Base-by-base conservation (phyloP, 2,888 invertebrate genomes). In the Empis stercorea region DNA sequence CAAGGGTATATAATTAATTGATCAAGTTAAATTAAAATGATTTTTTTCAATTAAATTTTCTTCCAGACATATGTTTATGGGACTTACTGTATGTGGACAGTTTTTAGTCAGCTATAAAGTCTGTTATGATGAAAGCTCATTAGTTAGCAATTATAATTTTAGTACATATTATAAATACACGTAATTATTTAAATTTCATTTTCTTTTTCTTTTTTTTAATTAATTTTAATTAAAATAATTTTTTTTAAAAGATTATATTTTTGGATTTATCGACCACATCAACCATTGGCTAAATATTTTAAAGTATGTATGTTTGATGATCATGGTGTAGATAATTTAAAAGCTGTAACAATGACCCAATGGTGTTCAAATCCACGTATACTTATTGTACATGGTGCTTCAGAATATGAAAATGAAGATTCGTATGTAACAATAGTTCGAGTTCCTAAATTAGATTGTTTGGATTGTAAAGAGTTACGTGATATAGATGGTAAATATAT, bases 51-150 rank as follows among this genome's bases (percentile, higher is more conserved):
- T 17, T 13, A 15, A 7, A 44, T 45, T 43, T 43, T 27, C 43
- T 70, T 71, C 16, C 57, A 89, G 91, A 55, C 92, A 94, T 66
- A 81, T 93, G 54, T 88, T 91, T 63, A 87, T 95, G 83, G 95
- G 95, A 9, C 84, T 94, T 62, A 89, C 91, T n/a, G 84, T 88
- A 58, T 93, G 93, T 66, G 93, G 94, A 13, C 87, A 89, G 70
- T 94, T 84, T 72, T 77, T 95, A 53, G 73, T 95, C 56, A 93
- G 93, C 53, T 94, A 92, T 68, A 89, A 67, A 48, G 63, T 68
- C 30, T 61, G 87, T 2, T 79, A 77, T 60, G 72, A 72, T 52
- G 73, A 75, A 53, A 73, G 69, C 52, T 59, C 71, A 51, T 72
- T 70, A 54, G 72, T 72, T 30, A 71, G 71, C 36, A 74, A 75